Evolutionary conservation across 2,797 vertebrate species (phyloP), one percentile per base, ranked within the genome.

Genomic region (Eleutherodactylus coqui): DNA sequence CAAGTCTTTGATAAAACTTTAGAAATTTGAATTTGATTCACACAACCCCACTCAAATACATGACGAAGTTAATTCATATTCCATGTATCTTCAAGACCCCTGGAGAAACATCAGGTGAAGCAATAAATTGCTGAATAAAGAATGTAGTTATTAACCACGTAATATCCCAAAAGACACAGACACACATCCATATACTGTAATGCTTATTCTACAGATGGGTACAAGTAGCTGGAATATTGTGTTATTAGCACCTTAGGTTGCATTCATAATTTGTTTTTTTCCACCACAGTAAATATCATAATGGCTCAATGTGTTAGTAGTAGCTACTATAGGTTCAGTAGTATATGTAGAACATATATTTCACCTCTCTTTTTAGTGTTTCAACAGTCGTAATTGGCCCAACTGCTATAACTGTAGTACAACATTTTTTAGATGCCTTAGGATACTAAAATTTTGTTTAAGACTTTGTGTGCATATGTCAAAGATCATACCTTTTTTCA

Each of bases 1-100:
- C 49, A 82, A 72, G 16, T 27, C 16, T 72, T 82, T 82, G 34
- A 82, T 55, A 70, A 82, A 82, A 69, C 36, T 69, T 82, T 64
- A 47, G 4, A 64, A 79, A 29, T 38, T 29, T 79, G 38, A 80
- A 34, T 53, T 51, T 45, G 16, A 70, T 53, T 70, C 24, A 82
- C 32, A 27, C 45, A 38, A 82, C n/a, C 45, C 45, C 34, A 82
- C 64, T 72, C 14, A 51, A 72, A 38, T 55, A 9, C 13, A 27
- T 58, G 16, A 19, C 49, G 55, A 73, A 43, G 27, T 81, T 81
- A 29, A 69, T 69, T n/a, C n/a, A n/a, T n/a, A n/a, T n/a, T 55
- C 49, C 13, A 53, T 53, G 47, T 49, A 72, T 70, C 3, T 53
- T n/a, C 53, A 51, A 53, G 14, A 7, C 36, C 45, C 24, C 69